Evolutionary conservation across 2,797 vertebrate genomes (phyloP), one percentile per base, ranked within the genome.

Genomic region (Brachyalestes nurse): DNA sequence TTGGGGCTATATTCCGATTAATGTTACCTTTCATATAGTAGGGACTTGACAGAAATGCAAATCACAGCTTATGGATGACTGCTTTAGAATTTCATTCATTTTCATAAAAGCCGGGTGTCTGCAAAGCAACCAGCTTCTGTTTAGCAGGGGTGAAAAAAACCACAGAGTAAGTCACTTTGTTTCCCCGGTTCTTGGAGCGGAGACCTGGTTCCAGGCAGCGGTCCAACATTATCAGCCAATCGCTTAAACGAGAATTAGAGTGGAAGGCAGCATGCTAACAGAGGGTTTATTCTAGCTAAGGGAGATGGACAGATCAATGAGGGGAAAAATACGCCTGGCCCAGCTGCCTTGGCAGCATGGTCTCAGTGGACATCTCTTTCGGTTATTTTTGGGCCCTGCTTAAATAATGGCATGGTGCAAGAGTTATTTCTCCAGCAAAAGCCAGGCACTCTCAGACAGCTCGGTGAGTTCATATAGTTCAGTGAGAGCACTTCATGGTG

Each of bases 231-330:
- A 80, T 76, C 72, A 28, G 19, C 65, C 81, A 67, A 73, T 78
- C 72, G 13, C 58, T 77, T 69, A 82, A 78, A 73, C 10, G 5
- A 71, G 65, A 69, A 79, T 79, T 76, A 70, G 34, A 71, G 49
- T 71, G n/a, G n/a, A 40, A 75, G 57, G 57, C 57, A 13, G 53
- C 67, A 83, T 72, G 77, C 66, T 66, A 74, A 79, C 73, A 25
- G 53, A 75, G 77, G 10, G 19, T 83, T 83, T 45, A 65, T 79
- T 79, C 80, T 79, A 65, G 81, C 71, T 53, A 47, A 75, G 72
- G 47, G 82, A 69, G 77, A 71, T 58, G 23, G 23, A 47, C 23
- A 45, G 73, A 79, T 79, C 72, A 49, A 76, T 79, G 40, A 71
- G 42, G 72, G 55, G 23, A 73, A 60, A 70, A 78, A 69, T 75